Evolutionary conservation across 2,113 vertebrate genomes (phyloP).

Genomic region (Plecturocebus donacophilus): DNA sequence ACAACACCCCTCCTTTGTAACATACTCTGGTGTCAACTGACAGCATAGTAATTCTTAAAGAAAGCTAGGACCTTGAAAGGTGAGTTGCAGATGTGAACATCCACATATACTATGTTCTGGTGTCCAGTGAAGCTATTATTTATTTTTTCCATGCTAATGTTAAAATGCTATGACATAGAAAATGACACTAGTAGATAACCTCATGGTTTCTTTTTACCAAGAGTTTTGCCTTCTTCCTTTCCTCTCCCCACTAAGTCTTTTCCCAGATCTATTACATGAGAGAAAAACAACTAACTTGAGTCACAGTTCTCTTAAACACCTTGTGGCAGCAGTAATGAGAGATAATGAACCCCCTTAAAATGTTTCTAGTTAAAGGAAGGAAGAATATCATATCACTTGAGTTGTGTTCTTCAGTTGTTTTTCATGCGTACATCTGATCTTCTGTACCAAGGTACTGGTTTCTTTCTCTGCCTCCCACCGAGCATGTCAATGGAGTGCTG

Average conservation of each 20-base stretch:
- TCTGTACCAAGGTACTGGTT: not conserved
- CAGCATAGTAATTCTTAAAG: not conserved
- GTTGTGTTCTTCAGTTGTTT: not conserved
- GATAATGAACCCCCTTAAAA: not conserved
- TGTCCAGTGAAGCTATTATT: not conserved
- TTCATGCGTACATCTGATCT: not conserved
- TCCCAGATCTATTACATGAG: not conserved
- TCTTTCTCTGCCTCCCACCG: not conserved
- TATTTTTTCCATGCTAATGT: not conserved
- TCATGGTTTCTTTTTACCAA: not conserved
- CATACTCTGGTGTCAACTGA: too few relatives aligned
- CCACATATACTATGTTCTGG: not conserved
- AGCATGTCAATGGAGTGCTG: not conserved
- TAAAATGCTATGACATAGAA: not conserved
- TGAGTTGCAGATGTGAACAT: not conserved
- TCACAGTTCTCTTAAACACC: not conserved
- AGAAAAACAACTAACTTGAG: not conserved
- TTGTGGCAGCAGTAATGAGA: not conserved
- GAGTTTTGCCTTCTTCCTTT: not conserved
- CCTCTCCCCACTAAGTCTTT: not conserved
- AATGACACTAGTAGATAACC: not conserved
- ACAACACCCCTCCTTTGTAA: too few relatives aligned
- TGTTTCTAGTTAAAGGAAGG: not conserved
- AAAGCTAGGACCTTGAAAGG: not conserved
- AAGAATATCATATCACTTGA: not conserved